Evolutionary conservation across 2,113 vertebrate genomes (phyloP).

Genomic region (Equus przewalskii): DNA sequence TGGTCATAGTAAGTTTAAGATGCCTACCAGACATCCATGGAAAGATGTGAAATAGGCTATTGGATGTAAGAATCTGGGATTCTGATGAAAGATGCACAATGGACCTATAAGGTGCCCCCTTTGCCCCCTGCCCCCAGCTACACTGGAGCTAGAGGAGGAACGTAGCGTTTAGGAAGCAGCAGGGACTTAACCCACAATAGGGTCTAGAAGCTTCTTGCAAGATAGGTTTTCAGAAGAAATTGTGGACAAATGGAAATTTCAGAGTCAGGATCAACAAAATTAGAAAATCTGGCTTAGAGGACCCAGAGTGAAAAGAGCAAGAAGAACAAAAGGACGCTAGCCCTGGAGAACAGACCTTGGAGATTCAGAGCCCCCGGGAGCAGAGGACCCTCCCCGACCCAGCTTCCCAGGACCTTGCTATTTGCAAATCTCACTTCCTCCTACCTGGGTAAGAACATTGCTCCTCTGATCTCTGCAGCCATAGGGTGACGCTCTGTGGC

Average conservation of each 20-base stretch:
- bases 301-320: background rate
- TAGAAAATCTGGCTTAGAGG: background rate
- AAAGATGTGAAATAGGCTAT: background rate
- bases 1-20: background rate
- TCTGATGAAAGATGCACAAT: background rate
- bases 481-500: background rate
- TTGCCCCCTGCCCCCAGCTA: background rate
- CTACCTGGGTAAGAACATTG: background rate
- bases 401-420: background rate
- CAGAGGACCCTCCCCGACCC: background rate
- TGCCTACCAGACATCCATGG: background rate
- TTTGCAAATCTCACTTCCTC: background rate
- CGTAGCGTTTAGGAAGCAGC: background rate
- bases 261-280: background rate
- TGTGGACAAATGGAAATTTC: background rate
- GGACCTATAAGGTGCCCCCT: too few relatives aligned
- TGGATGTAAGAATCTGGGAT: background rate
- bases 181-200: background rate
- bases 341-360: background rate
- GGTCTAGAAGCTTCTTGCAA: background rate
- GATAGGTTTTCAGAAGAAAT: background rate
- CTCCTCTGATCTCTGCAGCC: background rate
- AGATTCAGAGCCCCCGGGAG: background rate
- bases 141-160: background rate
- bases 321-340: background rate